Base-by-base conservation (phyloP, 2,888 invertebrate species). In the Diarsia brunnea region DNA sequence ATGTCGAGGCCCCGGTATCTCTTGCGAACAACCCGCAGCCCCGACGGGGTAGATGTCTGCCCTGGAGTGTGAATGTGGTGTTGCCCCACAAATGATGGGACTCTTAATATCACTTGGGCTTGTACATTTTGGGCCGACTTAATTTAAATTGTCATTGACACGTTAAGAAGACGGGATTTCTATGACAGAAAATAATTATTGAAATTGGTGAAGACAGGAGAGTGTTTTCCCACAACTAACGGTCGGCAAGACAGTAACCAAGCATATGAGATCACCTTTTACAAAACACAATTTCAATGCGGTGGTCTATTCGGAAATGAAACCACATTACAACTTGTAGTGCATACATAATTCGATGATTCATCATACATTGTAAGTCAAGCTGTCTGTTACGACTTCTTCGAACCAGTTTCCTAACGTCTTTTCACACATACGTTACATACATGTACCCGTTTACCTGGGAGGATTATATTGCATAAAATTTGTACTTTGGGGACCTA, bases 311-410 rank as follows among this genome's bases (percentile, higher is more conserved):
- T 84, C 65, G 38, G 60, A 79, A 72, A 65, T 73, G 67, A 60
- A 85, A 85, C 87, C 87, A 85, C 83, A 77, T 65, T 51, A 49
- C 63, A 61, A 72, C 69, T 58, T 70, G 79, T 61, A 68, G 60
- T 83, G 87, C 78, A 87, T 87, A 81, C 71, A 63, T 53, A 85
- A 79, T 73, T 75, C 73, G 27, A 69, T 86, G 87, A 87, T 76
- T 87, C 87, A 86, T 81, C 65, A 82, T 16, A 60, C 45, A 69
- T 75, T 79, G 73, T 55, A 68, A 69, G 79, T 73, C 82, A 82
- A 66, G 65, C 78, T 65, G 82, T 82, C 79, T 82, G 65, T 71
- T 72, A 65, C 47, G 49, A 69, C 69, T 82, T 74, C 73, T 69
- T 69, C 47, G 82, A 78, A 82, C 43, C 71, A 65, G 60, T 55